A percentile compares a stretch with the other conserved stretches of the same genome.
These are phyloP conservation scores for Lophura swinhoii DNA, from an alignment of 2,797 vertebrate genomes.

Conservation along the genomic window DNA sequence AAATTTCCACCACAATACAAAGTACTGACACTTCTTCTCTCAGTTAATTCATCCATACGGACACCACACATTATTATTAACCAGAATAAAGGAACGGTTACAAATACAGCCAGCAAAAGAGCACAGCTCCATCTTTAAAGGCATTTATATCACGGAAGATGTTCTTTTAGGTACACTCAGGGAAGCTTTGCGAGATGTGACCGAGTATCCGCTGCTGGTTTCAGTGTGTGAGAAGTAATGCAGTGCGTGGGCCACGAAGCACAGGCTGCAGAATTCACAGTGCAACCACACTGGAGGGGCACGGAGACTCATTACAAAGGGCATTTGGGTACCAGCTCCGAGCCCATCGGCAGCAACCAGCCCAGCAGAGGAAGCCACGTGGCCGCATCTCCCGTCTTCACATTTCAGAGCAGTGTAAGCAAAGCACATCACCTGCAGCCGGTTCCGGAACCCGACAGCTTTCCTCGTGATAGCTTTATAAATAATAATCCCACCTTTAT, in stretches of 20 bases:
- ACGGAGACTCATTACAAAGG: not conserved
- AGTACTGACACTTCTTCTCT: not conserved
- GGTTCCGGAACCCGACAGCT: not conserved
- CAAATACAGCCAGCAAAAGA: not conserved
- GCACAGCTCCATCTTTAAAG: not conserved
- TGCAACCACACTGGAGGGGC: not conserved
- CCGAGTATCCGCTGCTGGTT: not conserved
- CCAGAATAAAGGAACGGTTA: not conserved
- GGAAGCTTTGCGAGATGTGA: not conserved
- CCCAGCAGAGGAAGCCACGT: accelerated
- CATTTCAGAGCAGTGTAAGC: not conserved
- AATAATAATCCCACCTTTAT: not conserved
- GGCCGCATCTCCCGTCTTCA: not conserved
- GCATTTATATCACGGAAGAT: not conserved
- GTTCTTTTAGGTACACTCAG: not conserved
- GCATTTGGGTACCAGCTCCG: not conserved
- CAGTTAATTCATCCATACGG: not conserved
- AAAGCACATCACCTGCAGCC: not conserved
- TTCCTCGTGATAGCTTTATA: not conserved
- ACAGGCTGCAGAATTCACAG: not conserved
- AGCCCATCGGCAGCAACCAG: not conserved
- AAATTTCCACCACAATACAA: not conserved
- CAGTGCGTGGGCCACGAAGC: not conserved
- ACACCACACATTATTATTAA: not conserved
- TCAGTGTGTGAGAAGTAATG: not conserved